Conservation (phyloP, 1,140 invertebrate species). For the Macrotrachela quadricornifera region DNA sequence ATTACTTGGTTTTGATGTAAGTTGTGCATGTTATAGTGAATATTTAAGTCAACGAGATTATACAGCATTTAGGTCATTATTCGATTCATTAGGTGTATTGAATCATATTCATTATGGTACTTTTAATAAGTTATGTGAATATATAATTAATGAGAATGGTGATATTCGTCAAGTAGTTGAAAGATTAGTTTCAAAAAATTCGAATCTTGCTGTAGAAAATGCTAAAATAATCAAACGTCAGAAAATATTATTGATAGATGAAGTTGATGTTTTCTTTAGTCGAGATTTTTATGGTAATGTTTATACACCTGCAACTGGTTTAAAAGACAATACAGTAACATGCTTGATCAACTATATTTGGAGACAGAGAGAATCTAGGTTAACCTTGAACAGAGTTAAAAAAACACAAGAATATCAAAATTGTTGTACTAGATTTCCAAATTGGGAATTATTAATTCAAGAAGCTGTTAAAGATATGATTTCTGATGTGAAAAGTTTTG, state of each 20-base stretch:
- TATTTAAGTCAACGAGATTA: background rate
- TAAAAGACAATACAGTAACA: background rate
- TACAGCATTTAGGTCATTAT: background rate
- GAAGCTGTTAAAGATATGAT: background rate
- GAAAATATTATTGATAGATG: background rate
- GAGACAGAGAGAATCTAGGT: background rate
- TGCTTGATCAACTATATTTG: background rate
- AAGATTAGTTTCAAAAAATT: background rate
- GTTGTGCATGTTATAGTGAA: background rate
- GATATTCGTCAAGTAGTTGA: background rate
- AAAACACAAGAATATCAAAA: background rate
- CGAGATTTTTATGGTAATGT: background rate
- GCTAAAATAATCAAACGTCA: no score
- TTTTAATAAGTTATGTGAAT: background rate
- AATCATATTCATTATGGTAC: background rate
- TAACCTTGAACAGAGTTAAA: background rate
- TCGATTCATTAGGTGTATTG: background rate
- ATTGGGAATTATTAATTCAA: background rate
- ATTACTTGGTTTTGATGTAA: background rate
- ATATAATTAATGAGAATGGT: background rate
- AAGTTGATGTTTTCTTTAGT: background rate
- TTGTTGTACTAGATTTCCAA: background rate
- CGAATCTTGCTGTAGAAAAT: no score
- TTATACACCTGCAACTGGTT: background rate
- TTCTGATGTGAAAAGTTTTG: background rate